Evolutionary conservation across 1,140 invertebrate species (phyloP), one percentile per base, ranked within the genome.

Genomic region (Eciton burchellii): DNA sequence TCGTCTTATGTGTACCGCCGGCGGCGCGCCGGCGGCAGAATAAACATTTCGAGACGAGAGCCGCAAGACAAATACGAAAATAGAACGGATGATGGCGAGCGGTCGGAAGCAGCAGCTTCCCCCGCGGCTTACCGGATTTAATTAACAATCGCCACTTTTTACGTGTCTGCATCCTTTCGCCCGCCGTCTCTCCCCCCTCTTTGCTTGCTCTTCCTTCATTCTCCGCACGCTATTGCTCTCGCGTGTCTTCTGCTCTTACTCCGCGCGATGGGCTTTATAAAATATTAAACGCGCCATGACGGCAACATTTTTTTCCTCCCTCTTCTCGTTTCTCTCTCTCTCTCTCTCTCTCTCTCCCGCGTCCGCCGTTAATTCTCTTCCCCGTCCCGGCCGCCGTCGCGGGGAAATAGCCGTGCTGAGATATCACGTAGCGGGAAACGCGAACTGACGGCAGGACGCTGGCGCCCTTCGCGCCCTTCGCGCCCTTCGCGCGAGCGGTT

Each of bases 81-180:
- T 83, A 71, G 56, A 63, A 82, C 57, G 77, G 84, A 84, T 77
- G 73, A 83, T 57, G 59, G 72, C 77, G 73, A 76, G 70, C 49
- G 85, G 72, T 84, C 73, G 83, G 77, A 49, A 65, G 62, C 60
- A 65, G 62, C 60, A 68, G 62, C 63, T 63, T 62, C 29, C 73
- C 54, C 59, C 74, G 49, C 81, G 86, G 87, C 89, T 90, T 85
- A 87, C 59, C 73, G 79, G 85, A 90, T 90, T 92, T 91, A 92
- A 92, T 92, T 92, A 91, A 91, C 90, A 91, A 91, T 91, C 82
- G 85, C 73, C 70, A 91, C 90, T 91, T 91, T 91, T 91, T 91
- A 88, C 84, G 79, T 85, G 89, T 89, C 87, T 90, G 84, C 63
- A 68, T 81, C 70, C 57, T 54, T 81, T 72, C 49, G 26, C 35